Percentiles rank a stretch among this genome's conserved stretches.
Conservation (phyloP, 2,888 invertebrate genomes). For the Cyrtodaria siliqua region DNA sequence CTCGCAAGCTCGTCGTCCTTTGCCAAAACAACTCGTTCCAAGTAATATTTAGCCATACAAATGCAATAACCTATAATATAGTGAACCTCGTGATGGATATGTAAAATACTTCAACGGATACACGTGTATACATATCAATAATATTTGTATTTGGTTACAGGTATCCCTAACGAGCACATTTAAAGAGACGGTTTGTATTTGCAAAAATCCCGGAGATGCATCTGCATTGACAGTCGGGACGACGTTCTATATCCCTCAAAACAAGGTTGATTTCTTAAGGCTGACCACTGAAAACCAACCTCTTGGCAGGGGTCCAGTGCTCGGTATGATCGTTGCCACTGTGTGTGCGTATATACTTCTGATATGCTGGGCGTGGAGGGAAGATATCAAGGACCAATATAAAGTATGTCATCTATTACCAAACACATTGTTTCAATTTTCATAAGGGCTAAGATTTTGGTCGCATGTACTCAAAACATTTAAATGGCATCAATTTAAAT, state of each 20-base stretch:
- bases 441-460: too few species aligned
- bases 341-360: constrained; percentile 37
- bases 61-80: too few species aligned
- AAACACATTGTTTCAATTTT: too few species aligned
- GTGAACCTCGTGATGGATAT: too few species aligned
- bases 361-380: constrained; percentile 57
- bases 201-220: constrained; percentile 33
- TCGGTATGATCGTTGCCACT: constrained; percentile 30
- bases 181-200: constrained; percentile 62
- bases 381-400: constrained; percentile 58
- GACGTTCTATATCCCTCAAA: constrained; percentile 83
- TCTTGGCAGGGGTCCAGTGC: constrained; percentile 45
- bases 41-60: too few species aligned
- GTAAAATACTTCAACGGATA: neutral
- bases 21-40: too few species aligned
- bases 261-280: constrained; percentile 85
- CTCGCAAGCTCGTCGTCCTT: neutral
- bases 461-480: too few species aligned
- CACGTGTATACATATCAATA: neutral
- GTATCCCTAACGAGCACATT: constrained; percentile 59
- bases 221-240: constrained; percentile 58
- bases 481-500: too few species aligned
- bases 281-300: neutral
- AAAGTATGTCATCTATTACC: too few species aligned
- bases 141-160: constrained; percentile 23